Conservation (phyloP, 2,797 vertebrate species). For the Acrossocheilus fasciatus region DNA sequence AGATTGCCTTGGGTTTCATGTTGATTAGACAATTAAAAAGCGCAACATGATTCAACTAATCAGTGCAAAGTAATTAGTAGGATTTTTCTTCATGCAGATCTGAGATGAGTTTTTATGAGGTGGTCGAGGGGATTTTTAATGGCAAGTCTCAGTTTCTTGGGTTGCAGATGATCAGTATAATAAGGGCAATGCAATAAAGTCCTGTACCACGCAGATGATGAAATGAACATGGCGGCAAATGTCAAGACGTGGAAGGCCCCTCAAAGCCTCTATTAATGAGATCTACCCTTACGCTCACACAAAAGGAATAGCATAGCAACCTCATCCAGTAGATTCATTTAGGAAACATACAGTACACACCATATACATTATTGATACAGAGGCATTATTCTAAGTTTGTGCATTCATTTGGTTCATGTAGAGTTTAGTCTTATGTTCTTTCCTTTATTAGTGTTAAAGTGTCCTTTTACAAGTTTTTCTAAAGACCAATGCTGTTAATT, state of each 20-base stretch:
- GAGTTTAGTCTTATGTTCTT: not conserved
- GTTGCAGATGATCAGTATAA: constrained; percentile 22
- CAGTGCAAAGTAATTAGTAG: constrained; percentile 49
- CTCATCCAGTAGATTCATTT: not conserved
- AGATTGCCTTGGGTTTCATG: constrained; percentile 47
- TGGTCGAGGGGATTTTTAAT: not conserved
- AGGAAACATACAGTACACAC: not conserved
- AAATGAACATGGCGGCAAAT: constrained; percentile 74
- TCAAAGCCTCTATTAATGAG: constrained; percentile 68
- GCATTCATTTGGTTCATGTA: not conserved
- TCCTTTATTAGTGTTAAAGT: not conserved
- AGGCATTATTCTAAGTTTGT: not conserved
- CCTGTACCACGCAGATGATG: constrained; percentile 44
- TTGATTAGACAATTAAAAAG: constrained; percentile 43
- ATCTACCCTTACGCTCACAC: constrained; percentile 63
- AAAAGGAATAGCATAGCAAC: not conserved
- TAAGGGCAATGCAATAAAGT: constrained; percentile 38
- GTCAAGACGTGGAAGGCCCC: constrained; percentile 72
- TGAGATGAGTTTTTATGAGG: constrained; percentile 16
- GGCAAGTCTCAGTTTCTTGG: constrained; percentile 7
- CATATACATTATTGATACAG: not conserved
- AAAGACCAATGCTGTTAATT: not conserved
- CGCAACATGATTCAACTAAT: constrained; percentile 49
- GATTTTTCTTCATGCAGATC: constrained; percentile 23
- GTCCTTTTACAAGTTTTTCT: not conserved